Evolutionary conservation across 2,797 vertebrate species (phyloP).

Genomic region (Calcarius lapponicus): DNA sequence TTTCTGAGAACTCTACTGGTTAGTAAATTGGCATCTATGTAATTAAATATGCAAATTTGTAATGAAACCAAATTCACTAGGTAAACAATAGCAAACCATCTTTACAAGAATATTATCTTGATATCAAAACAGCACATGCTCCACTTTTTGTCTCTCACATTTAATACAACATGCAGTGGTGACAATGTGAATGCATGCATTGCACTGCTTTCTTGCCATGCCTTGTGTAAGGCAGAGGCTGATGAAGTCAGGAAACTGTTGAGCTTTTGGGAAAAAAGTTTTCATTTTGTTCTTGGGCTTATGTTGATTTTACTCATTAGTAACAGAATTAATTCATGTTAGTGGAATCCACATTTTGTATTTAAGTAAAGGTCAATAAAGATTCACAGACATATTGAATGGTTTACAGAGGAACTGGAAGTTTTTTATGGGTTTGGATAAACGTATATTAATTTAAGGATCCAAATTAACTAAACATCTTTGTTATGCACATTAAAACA

Average conservation of each 20-base stretch:
- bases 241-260: neutral
- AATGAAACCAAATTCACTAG: neutral
- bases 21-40: neutral
- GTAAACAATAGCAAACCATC: neutral
- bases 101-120: conserved; percentile 1
- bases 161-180: neutral
- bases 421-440: neutral
- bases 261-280: neutral
- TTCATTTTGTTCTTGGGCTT: neutral
- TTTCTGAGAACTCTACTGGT: neutral
- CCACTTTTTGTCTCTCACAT: neutral
- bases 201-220: neutral
- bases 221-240: neutral
- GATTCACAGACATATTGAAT: neutral
- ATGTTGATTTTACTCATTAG: neutral
- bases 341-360: neutral
- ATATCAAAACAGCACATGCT: rapidly evolving
- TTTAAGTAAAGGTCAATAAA: neutral
- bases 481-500: neutral
- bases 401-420: neutral
- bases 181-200: neutral
- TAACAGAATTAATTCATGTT: neutral
- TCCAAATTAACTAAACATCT: neutral
- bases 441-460: neutral
- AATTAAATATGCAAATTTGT: neutral